Conservation (phyloP, 2,888 invertebrate genomes). For the Agrenia bidenticulata region DNA sequence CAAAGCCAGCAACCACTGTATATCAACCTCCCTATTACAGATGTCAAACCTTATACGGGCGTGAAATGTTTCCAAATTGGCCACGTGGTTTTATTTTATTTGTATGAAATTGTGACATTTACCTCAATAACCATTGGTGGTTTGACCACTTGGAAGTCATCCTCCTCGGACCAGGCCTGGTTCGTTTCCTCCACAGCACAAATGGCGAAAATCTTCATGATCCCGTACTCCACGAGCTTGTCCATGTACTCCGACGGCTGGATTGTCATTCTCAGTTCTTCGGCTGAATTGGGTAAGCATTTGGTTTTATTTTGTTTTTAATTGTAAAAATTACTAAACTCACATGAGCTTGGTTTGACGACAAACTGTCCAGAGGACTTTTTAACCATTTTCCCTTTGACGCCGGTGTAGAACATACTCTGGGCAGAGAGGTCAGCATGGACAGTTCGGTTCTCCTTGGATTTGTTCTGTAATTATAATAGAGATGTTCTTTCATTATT, state of each 20-base stretch:
- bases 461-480: constrained; percentile 54
- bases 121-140: constrained; percentile 71
- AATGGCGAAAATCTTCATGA: constrained; percentile 75
- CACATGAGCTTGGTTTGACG: constrained; percentile 66
- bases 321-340: background rate
- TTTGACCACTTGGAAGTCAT: constrained; percentile 76
- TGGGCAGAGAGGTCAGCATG: constrained; percentile 68
- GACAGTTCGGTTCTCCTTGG: constrained; percentile 61
- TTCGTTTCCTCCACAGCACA: constrained; percentile 77
- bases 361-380: constrained; percentile 67
- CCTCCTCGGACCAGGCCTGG: constrained; percentile 79
- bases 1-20: background rate
- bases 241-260: constrained; percentile 70
- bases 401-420: constrained; percentile 76
- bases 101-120: too few species aligned
- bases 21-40: background rate
- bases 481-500: background rate
- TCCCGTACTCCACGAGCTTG: constrained; percentile 77
- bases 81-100: background rate
- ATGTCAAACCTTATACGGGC: background rate
- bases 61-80: too few species aligned
- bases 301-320: background rate
- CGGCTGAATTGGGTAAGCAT: too few species aligned
- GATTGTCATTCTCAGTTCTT: constrained; percentile 62
- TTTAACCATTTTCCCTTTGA: constrained; percentile 69